Conservation (phyloP, 2,888 invertebrate species). For the Latheticus oryzae region DNA sequence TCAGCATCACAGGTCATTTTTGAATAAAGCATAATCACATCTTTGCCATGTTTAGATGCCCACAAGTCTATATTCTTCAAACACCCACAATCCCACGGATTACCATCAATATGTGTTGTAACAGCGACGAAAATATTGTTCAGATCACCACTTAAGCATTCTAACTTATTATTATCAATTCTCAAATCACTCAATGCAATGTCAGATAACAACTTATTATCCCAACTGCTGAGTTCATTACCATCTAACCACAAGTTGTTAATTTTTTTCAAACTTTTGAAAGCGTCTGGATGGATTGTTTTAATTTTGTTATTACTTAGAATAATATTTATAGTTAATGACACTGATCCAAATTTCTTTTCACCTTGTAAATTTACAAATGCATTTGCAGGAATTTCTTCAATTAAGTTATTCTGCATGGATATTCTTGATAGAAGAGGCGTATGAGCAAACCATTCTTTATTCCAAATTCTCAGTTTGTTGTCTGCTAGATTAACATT, state of each 20-base stretch:
- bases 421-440: conserved; percentile 52
- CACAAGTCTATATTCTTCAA: conserved; percentile 49
- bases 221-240: conserved; percentile 48
- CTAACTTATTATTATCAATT: conserved; percentile 51
- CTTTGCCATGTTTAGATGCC: conserved; percentile 46
- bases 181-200: conserved; percentile 49
- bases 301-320: conserved; percentile 55
- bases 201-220: conserved; percentile 45
- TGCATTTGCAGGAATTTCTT: conserved; percentile 48
- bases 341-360: conserved; percentile 47
- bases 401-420: conserved; percentile 52
- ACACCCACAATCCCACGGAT: conserved; percentile 53
- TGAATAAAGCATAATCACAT: conserved; percentile 48
- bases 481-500: conserved; percentile 54
- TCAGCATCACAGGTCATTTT: conserved; percentile 52
- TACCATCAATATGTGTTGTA: conserved; percentile 50
- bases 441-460: conserved; percentile 53
- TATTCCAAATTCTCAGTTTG: conserved; percentile 48
- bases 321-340: conserved; percentile 50
- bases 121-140: conserved; percentile 50
- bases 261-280: conserved; percentile 49
- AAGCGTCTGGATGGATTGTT: conserved; percentile 48
- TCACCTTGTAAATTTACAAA: conserved; percentile 51
- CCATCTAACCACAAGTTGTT: conserved; percentile 55
- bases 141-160: conserved; percentile 49